Percentiles rank a stretch among this genome's conserved stretches.
Evolutionary conservation across 2,113 vertebrate species (phyloP).

Genomic region (Elephantulus edwardii): DNA sequence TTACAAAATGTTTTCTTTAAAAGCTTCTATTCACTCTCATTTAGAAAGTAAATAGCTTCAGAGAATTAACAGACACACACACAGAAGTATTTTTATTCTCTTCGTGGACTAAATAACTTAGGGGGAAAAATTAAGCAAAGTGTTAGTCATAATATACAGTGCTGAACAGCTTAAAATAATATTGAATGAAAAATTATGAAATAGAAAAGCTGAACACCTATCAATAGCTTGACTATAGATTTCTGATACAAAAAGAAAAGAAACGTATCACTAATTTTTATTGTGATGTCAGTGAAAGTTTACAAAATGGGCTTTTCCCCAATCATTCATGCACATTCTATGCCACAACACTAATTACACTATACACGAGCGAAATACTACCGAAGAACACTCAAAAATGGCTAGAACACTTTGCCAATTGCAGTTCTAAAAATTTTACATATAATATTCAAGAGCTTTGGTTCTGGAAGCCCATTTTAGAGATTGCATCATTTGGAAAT

Average conservation of each 20-base stretch:
- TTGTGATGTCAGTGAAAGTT: no score
- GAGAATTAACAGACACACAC: no score
- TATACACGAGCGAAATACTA: no score
- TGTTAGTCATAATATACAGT: background rate
- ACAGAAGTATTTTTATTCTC: conserved; percentile 36
- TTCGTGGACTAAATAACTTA: background rate
- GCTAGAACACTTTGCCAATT: background rate
- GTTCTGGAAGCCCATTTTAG: background rate
- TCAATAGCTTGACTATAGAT: background rate
- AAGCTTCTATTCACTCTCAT: background rate
- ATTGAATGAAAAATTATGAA: background rate
- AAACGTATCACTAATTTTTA: background rate
- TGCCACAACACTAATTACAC: no score
- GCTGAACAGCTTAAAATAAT: background rate
- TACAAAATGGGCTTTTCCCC: no score
- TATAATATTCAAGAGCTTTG: background rate
- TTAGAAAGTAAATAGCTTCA: background rate
- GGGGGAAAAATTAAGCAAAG: background rate
- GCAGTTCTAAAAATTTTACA: background rate
- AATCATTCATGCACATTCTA: no score
- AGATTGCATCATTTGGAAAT: no score
- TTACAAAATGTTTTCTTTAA: background rate
- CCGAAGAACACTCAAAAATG: no score
- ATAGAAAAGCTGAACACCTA: background rate
- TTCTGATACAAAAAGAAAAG: background rate